These are phyloP conservation scores for Drosophila insularis DNA, from an alignment of 1,140 invertebrate species.

Conservation along the genomic window DNA sequence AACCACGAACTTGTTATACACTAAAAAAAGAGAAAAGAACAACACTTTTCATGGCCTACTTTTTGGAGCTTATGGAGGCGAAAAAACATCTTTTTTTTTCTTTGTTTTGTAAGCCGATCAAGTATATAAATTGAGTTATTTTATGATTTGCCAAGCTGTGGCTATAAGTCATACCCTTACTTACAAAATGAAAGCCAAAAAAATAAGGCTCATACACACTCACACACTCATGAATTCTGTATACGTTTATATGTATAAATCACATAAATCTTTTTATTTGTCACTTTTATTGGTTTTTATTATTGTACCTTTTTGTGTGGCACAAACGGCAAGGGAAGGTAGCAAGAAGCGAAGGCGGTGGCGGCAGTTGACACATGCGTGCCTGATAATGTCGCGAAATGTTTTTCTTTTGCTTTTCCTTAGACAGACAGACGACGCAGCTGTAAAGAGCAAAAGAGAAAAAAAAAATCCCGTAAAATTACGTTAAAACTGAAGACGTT, in stretches of 20 bases:
- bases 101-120: not conserved
- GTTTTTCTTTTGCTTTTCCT: conserved; percentile 30
- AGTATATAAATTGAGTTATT: conserved; percentile 9
- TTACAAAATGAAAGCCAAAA: conserved; percentile 8
- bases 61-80: not conserved
- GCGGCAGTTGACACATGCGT: conserved; percentile 74
- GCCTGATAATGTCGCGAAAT: conserved; percentile 68
- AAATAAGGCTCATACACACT: conserved; percentile 46
- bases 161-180: conserved; percentile 8
- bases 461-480: not conserved
- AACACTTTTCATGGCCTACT: not conserved
- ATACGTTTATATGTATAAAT: conserved; percentile 38
- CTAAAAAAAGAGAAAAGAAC: not conserved
- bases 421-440: conserved; percentile 51
- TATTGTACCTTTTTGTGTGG: conserved; percentile 71
- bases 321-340: conserved; percentile 2
- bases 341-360: not conserved
- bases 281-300: conserved; percentile 80
- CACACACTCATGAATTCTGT: not conserved
- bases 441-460: conserved; percentile 34
- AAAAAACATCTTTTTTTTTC: not conserved
- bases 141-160: conserved; percentile 10
- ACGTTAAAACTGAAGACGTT: not conserved
- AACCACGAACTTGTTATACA: conserved; percentile 3
- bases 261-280: conserved; percentile 80